A percentile compares a stretch with the other conserved stretches of the same genome.
Evolutionary conservation across 2,113 vertebrate genomes (phyloP).

Genomic region (Crocuta crocuta): DNA sequence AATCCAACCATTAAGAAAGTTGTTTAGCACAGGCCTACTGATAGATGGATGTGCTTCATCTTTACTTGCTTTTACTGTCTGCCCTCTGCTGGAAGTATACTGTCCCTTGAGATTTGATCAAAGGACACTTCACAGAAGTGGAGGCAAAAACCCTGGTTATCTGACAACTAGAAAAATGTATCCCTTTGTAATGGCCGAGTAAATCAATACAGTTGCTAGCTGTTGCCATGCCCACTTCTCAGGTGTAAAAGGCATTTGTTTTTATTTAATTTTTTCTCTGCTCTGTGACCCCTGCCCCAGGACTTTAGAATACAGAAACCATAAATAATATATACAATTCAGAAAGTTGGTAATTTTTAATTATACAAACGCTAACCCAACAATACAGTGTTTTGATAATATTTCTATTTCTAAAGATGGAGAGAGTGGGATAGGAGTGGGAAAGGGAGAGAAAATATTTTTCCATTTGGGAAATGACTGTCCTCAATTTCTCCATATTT

Average conservation of each 20-base stretch:
- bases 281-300: background rate
- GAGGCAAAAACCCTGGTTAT: background rate
- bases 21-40: background rate
- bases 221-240: background rate
- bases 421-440: background rate
- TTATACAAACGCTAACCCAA: background rate
- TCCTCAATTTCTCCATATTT: background rate
- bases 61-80: constrained; percentile 45
- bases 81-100: background rate
- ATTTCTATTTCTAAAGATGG: background rate
- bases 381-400: background rate
- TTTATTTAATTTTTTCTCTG: background rate
- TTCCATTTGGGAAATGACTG: background rate
- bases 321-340: background rate
- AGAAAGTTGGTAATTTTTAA: background rate
- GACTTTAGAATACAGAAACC: background rate
- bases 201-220: background rate
- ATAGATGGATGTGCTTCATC: constrained; percentile 5
- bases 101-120: constrained; percentile 32
- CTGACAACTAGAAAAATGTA: background rate
- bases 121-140: constrained; percentile 17
- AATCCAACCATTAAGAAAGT: background rate
- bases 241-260: background rate
- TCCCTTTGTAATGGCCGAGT: background rate
- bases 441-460: background rate